A percentile compares a stretch with the other conserved stretches of the same genome.
These are phyloP conservation scores for Tupiocoris notatus DNA, from an alignment of 2,888 invertebrate species.

Conservation along the genomic window DNA sequence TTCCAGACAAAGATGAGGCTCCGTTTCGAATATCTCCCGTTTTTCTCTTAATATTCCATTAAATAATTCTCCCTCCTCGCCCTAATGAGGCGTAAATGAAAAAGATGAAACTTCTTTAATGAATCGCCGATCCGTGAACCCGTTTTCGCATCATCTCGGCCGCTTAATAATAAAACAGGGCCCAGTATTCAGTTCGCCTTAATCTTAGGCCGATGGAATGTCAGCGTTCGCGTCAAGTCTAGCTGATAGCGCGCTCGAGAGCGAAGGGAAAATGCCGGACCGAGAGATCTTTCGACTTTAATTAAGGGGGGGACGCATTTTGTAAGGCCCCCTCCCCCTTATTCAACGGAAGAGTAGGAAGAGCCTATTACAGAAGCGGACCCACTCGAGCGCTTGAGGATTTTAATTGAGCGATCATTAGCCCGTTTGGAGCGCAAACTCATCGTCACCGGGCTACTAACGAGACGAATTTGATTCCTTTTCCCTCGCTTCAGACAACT, in stretches of 20 bases:
- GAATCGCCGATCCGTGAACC: background rate
- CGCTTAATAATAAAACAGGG: too few species aligned
- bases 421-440: conserved; percentile 7
- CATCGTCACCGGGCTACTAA: background rate
- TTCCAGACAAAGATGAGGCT: too few species aligned
- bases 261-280: background rate
- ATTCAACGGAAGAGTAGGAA: background rate
- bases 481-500: background rate
- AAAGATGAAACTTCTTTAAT: background rate
- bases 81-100: background rate
- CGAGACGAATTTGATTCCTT: background rate
- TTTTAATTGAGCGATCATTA: conserved; percentile 41
- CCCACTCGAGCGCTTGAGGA: conserved; percentile 34
- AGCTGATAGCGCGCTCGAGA: background rate
- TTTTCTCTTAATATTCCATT: too few species aligned
- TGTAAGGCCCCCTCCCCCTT: background rate
- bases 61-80: too few species aligned
- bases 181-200: too few species aligned
- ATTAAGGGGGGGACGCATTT: background rate
- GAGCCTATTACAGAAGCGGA: conserved; percentile 15
- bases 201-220: background rate
- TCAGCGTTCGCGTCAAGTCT: background rate
- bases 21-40: too few species aligned
- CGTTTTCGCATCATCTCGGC: background rate
- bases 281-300: background rate